Conservation (phyloP, 2,113 vertebrate species). For the Laterallus jamaicensis region DNA sequence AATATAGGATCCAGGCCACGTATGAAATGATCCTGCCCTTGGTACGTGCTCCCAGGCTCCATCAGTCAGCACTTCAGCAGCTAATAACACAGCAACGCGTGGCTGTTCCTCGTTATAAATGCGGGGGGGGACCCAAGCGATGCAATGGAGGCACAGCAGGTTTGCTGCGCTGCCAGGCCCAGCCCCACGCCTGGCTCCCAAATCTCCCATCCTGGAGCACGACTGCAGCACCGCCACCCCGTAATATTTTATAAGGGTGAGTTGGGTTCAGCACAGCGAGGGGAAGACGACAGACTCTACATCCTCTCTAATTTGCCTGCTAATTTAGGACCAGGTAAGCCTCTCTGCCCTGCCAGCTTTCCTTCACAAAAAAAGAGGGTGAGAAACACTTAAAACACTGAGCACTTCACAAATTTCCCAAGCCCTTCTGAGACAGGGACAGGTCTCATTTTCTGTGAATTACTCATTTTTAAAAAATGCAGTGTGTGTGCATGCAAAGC, state of each 20-base stretch:
- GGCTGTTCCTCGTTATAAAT: neutral
- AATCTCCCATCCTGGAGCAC: neutral
- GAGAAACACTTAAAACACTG: neutral
- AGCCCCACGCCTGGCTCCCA: rapidly evolving
- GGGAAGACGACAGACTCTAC: neutral
- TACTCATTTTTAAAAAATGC: neutral
- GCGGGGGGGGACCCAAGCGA: neutral
- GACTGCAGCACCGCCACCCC: neutral
- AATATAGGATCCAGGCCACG: neutral
- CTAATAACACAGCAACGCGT: neutral
- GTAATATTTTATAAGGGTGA: neutral
- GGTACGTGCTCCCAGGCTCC: neutral
- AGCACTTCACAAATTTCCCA: neutral
- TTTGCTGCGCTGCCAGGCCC: neutral
- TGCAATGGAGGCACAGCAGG: neutral
- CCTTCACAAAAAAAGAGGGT: neutral
- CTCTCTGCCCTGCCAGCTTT: neutral
- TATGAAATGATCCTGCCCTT: neutral
- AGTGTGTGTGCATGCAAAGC: neutral
- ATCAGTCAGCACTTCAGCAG: neutral
- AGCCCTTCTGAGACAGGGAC: neutral
- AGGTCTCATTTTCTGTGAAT: neutral
- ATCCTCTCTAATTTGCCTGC: neutral
- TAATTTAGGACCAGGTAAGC: neutral
- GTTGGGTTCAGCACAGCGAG: neutral